A percentile compares a stretch with the other conserved stretches of the same genome.
These are phyloP conservation scores for Lepidonotus clava DNA, from an alignment of 2,888 invertebrate species.

Conservation along the genomic window DNA sequence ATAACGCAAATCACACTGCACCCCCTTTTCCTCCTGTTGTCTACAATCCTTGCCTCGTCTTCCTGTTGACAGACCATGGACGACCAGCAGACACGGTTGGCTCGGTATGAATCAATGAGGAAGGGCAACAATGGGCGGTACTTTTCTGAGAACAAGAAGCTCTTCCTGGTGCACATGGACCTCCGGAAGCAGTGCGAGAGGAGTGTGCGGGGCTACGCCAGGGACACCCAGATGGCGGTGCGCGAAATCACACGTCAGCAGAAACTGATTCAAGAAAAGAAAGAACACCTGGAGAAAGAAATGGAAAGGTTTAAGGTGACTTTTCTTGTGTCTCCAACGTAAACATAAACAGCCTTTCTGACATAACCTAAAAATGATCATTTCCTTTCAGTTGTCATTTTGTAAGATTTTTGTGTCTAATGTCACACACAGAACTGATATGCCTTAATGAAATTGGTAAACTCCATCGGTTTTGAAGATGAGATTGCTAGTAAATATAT, in stretches of 20 bases:
- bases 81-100: conserved; percentile 56
- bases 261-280: conserved; percentile 3
- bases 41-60: no score
- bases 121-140: not conserved
- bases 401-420: no score
- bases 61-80: not conserved
- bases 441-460: no score
- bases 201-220: conserved; percentile 44
- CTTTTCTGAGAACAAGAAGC: conserved; percentile 51
- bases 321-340: not conserved
- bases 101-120: conserved; percentile 56
- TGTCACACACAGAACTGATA: no score
- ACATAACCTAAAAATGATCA: no score
- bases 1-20: no score
- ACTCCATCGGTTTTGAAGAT: no score
- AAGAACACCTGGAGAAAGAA: conserved; percentile 39
- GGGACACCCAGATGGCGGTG: conserved; percentile 51
- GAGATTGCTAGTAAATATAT: no score
- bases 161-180: conserved; percentile 58
- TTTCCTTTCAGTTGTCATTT: no score
- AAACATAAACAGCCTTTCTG: not conserved
- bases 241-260: conserved; percentile 52
- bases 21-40: no score
- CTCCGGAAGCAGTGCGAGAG: conserved; percentile 56
- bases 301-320: not conserved